Evolutionary conservation across 2,888 invertebrate species (phyloP).

Genomic region (Cybosia mesomella): DNA sequence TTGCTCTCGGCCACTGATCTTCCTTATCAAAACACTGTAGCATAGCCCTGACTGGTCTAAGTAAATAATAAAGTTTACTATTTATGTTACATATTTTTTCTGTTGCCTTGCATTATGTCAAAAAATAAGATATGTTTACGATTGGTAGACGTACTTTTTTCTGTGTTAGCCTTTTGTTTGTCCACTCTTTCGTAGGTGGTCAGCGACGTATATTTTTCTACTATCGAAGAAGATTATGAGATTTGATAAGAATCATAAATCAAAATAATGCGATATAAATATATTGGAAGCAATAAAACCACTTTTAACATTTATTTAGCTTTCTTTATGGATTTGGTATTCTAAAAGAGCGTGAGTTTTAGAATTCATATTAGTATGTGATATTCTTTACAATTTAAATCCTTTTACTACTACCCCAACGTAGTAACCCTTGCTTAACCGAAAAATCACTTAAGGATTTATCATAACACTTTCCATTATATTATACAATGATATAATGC

Average conservation of each 20-base stretch:
- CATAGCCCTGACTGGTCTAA: constrained; percentile 41
- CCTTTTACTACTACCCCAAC: not conserved
- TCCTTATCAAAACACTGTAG: constrained; percentile 59
- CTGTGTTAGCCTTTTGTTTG: constrained; percentile 44
- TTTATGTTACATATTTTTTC: constrained; percentile 47
- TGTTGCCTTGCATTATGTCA: constrained; percentile 38
- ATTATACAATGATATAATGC: constrained; percentile 41
- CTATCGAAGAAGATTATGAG: constrained; percentile 28
- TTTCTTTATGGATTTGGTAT: not conserved
- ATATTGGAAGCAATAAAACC: constrained; percentile 7
- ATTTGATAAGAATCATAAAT: constrained; percentile 33
- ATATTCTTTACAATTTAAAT: not conserved
- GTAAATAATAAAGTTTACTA: constrained; percentile 43
- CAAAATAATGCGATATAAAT: constrained; percentile 27
- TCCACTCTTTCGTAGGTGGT: constrained; percentile 40
- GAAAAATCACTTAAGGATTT: not conserved
- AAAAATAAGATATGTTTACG: constrained; percentile 45
- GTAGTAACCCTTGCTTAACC: not conserved
- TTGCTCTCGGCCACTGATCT: constrained; percentile 54
- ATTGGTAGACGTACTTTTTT: constrained; percentile 43
- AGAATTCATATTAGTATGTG: too few relatives aligned
- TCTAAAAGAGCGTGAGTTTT: too few relatives aligned
- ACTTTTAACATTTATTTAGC: not conserved
- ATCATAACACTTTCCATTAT: not conserved
- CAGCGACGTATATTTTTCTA: constrained; percentile 26